Percentiles rank a stretch among this genome's conserved stretches.
Evolutionary conservation across 1,140 invertebrate species (phyloP).

Genomic region (Dryas iulia): DNA sequence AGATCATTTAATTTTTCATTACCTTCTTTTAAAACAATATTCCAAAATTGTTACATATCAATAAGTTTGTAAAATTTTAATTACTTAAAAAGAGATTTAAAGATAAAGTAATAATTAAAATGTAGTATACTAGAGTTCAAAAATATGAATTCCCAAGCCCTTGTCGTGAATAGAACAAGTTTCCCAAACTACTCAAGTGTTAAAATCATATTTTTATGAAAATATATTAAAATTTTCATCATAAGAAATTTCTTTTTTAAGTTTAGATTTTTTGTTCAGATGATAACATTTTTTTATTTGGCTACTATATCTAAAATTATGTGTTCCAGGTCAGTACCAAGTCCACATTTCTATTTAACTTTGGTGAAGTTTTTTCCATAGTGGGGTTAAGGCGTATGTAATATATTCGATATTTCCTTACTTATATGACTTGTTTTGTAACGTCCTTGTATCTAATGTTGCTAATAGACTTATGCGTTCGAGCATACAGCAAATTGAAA

Average conservation of each 20-base stretch:
- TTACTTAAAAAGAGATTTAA: neutral
- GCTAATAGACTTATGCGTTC: neutral
- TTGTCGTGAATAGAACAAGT: neutral
- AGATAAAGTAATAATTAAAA: neutral
- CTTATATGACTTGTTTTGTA: neutral
- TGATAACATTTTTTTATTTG: conserved; percentile 13
- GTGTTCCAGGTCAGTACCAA: conserved; percentile 43
- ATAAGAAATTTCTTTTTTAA: neutral
- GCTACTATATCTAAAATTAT: conserved; percentile 32
- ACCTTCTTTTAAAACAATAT: too few species aligned
- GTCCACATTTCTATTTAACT: conserved; percentile 33
- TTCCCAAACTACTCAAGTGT: neutral
- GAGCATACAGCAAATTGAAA: too few species aligned
- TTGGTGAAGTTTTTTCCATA: conserved; percentile 25
- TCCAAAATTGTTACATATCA: too few species aligned
- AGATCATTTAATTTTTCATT: neutral
- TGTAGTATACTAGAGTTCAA: neutral
- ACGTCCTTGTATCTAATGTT: neutral
- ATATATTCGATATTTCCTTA: neutral
- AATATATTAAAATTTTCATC: neutral
- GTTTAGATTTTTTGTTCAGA: neutral
- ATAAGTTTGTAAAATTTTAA: too few species aligned
- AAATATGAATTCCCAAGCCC: neutral
- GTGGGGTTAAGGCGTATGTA: neutral
- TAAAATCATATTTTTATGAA: neutral